phyloP scores from a whole-genome alignment of 2,888 invertebrate genomes.

The Synanthedon myopaeformis region DNA sequence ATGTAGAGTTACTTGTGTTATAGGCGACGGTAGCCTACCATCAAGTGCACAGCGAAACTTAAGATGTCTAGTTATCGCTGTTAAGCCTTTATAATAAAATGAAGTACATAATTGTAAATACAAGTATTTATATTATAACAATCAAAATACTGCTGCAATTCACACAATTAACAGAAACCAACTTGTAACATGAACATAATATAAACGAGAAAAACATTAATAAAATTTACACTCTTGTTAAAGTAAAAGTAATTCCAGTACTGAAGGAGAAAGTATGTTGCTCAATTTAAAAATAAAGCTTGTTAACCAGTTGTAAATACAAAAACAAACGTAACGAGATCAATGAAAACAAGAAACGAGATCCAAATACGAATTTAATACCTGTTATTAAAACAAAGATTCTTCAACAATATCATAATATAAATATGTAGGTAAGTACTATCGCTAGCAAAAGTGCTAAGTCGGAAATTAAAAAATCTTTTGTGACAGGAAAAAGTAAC shows the following conservation, averaged over 20 bases:
- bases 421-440: background rate
- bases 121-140: too few species aligned
- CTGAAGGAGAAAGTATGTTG: conserved; percentile 9
- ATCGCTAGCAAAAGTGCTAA: background rate
- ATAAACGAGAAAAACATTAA: background rate
- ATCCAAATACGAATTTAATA: background rate
- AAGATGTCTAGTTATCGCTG: too few species aligned
- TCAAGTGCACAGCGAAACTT: too few species aligned
- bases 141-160: too few species aligned
- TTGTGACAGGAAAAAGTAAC: too few species aligned
- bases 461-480: too few species aligned
- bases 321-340: background rate
- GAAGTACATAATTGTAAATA: too few species aligned
- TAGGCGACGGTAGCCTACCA: too few species aligned
- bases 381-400: background rate
- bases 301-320: background rate
- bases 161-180: too few species aligned
- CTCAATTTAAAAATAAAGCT: background rate
- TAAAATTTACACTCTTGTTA: background rate
- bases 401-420: background rate
- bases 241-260: conserved; percentile 11
- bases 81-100: too few species aligned
- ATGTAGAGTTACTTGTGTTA: too few species aligned
- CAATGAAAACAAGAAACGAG: background rate
- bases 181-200: too few species aligned